Base-by-base conservation (phyloP, 2,888 invertebrate species). In the Parnassius orleans region DNA sequence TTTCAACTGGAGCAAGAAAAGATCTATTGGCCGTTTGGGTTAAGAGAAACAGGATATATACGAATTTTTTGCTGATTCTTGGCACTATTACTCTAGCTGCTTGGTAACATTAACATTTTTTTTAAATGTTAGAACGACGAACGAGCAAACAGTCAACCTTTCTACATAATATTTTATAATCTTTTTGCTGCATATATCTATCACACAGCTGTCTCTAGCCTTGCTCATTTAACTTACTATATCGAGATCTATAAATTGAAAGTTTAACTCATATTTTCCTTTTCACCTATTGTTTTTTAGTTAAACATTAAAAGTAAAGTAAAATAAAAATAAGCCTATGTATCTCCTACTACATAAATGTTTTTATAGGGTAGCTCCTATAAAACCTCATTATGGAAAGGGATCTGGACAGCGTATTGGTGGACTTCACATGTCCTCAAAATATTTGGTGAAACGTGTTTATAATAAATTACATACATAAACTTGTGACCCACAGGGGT, bases 11-110 rank as follows among this genome's bases (percentile, higher is more conserved):
- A 1, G 69, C 71, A 55, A 74, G 89, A n/a, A 76, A 68, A 47
- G 68, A 72, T 33, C 63, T 89, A 33, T 68, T 87, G 2, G 66
- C 76, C 0, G 73, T 69, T 48, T 90, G 87, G 87, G 70, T 74
- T 2, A 73, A 69, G 19, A 77, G 71, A 42, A 87, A 81, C 54
- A 78, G 81, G 42, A 74, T 66, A 44, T 84, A 81, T 66, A 69
- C 87, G 50, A 84, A 81, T 57, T 55, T 87, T 3, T 57, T 88
- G 1, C 66, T 89, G n/a, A 69, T 67, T 10, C 67, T 87, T 33
- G 88, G 87, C 1, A 81, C 81, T 47, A 75, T 81, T 47, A 83
- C 87, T 11, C 69, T 90, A 12, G 72, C 72, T 14, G 77, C 76
- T 44, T 89, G 87, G 88, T 88, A 78, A 80, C 67, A 3, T 14